phyloP scores from a whole-genome alignment of 2,888 invertebrate species.

The Tetrapedia diversipes region DNA sequence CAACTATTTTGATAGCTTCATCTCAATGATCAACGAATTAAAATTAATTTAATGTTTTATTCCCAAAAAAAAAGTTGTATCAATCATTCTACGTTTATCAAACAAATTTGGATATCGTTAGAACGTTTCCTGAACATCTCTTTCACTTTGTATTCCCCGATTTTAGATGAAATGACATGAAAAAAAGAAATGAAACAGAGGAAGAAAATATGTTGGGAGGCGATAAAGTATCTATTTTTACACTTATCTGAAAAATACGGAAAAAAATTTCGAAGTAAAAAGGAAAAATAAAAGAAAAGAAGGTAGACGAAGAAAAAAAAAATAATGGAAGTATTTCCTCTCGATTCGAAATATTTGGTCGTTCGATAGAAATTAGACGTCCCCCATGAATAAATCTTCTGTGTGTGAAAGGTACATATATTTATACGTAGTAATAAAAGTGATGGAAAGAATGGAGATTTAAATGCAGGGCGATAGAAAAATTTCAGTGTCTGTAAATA shows the following conservation, averaged over 20 bases:
- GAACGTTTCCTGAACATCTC: constrained; percentile 25
- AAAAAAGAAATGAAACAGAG: constrained; percentile 22
- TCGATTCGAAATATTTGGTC: constrained; percentile 48
- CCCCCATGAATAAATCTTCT: constrained; percentile 14
- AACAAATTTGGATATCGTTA: not conserved
- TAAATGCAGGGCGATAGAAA: not conserved
- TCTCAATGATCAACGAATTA: not conserved
- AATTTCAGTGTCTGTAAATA: constrained; percentile 39
- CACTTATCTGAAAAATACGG: constrained; percentile 53
- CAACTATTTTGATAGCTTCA: not conserved
- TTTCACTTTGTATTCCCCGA: constrained; percentile 22
- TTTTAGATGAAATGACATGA: constrained; percentile 37
- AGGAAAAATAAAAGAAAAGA: constrained; percentile 67
- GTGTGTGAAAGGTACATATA: constrained; percentile 20
- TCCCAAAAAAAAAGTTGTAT: too few species aligned
- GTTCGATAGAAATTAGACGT: constrained; percentile 25
- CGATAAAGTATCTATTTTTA: constrained; percentile 63
- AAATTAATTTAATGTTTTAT: not conserved
- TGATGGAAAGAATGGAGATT: not conserved
- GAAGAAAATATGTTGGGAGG: constrained; percentile 45
- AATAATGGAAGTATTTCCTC: constrained; percentile 58
- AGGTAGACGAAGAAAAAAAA: constrained; percentile 15
- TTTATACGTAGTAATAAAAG: constrained; percentile 31
- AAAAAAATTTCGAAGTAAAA: constrained; percentile 56
- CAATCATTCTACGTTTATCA: not conserved